Conservation (phyloP, 2,797 vertebrate species). For the Lemur catta region DNA sequence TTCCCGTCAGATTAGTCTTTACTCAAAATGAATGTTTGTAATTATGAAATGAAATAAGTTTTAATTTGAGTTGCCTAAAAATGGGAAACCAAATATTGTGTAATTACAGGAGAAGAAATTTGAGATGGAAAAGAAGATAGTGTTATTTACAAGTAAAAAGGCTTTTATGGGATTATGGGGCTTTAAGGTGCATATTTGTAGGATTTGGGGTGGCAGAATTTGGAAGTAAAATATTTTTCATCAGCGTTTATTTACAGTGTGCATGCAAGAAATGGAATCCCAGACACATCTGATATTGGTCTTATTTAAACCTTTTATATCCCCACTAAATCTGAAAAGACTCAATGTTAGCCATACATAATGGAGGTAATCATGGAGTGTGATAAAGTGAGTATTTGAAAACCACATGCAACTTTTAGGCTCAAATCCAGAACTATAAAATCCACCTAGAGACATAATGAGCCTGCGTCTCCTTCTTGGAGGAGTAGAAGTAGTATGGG, state of each 20-base stretch:
- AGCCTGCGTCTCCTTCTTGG: conserved; percentile 53
- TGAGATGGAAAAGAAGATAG: conserved; percentile 81
- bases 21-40: conserved; percentile 83
- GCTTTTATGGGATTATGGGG: conserved; percentile 73
- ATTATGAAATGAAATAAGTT: conserved; percentile 83
- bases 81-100: conserved; percentile 81
- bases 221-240: conserved; percentile 78
- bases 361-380: conserved; percentile 68
- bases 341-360: conserved; percentile 71
- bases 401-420: conserved; percentile 74
- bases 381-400: conserved; percentile 79
- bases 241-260: conserved; percentile 67
- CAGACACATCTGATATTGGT: conserved; percentile 69
- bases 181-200: conserved; percentile 79
- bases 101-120: conserved; percentile 78
- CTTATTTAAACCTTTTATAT: conserved; percentile 76
- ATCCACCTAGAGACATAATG: conserved; percentile 74
- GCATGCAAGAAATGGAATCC: conserved; percentile 69
- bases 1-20: conserved; percentile 80
- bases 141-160: conserved; percentile 81
- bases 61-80: conserved; percentile 82
- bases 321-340: conserved; percentile 76
- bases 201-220: conserved; percentile 66
- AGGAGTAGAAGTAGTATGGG: neutral
- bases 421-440: conserved; percentile 78